These are phyloP conservation scores for Aspidapion aeneum DNA, from an alignment of 2,888 invertebrate species.

Conservation along the genomic window DNA sequence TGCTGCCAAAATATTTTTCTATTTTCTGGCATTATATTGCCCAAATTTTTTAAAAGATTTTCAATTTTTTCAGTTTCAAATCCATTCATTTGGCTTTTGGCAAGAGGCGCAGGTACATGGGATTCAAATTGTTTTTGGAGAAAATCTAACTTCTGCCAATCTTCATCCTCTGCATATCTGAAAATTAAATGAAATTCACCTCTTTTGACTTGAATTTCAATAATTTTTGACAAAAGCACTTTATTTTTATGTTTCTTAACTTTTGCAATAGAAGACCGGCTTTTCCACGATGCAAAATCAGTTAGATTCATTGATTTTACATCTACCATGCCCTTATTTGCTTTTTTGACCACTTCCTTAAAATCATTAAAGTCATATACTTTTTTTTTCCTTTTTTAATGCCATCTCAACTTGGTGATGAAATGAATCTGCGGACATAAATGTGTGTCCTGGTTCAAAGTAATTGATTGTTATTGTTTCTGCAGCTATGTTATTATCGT, in stretches of 20 bases:
- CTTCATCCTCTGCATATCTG: not conserved
- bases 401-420: conserved; percentile 13
- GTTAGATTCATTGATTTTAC: conserved; percentile 8
- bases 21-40: not conserved
- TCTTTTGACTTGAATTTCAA: conserved; percentile 7
- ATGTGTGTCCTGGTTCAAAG: conserved; percentile 12
- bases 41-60: not conserved
- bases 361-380: conserved; percentile 7
- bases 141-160: not conserved
- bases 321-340: conserved; percentile 10
- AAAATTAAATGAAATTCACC: not conserved
- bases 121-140: not conserved
- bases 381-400: conserved; percentile 1
- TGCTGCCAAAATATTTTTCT: not conserved
- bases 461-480: conserved; percentile 7
- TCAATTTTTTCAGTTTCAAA: not conserved
- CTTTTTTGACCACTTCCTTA: conserved; percentile 8
- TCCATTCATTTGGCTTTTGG: not conserved
- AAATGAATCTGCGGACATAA: conserved; percentile 12
- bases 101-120: not conserved
- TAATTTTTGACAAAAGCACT: conserved; percentile 10
- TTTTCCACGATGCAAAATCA: conserved; percentile 10
- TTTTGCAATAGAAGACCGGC: conserved; percentile 2
- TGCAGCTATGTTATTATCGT: conserved; percentile 2
- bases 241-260: conserved; percentile 7